Conservation (phyloP, 2,888 invertebrate species). For the Cristatella mucedo region DNA sequence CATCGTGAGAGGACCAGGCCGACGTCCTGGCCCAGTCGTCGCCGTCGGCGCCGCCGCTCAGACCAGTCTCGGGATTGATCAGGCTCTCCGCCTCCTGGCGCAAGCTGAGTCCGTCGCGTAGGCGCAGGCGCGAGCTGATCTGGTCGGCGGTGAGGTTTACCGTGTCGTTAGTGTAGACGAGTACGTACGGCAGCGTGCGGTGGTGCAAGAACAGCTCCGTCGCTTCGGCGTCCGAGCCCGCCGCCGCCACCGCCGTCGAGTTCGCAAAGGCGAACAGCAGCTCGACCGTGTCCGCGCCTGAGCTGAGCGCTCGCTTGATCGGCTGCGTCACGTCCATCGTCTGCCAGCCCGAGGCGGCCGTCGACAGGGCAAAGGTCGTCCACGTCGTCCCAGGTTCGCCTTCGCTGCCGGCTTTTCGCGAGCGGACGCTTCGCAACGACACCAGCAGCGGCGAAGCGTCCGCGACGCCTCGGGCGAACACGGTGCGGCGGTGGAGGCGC, state of each 20-base stretch:
- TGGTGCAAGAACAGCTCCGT: constrained; percentile 23
- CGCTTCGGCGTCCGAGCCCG: constrained; percentile 22
- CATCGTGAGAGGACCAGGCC: no score
- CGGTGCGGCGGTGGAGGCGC: constrained; percentile 1
- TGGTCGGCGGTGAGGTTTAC: background rate
- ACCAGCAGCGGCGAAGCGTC: background rate
- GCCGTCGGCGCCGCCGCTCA: no score
- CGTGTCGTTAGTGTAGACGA: constrained; percentile 36
- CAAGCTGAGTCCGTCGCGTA: background rate
- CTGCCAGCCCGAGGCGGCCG: constrained; percentile 28
- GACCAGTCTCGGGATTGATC: constrained; percentile 3
- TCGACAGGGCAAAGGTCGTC: constrained; percentile 11
- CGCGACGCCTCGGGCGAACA: background rate
- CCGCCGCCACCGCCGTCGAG: constrained; percentile 14
- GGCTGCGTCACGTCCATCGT: constrained; percentile 27
- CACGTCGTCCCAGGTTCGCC: no score
- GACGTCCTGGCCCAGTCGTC: no score
- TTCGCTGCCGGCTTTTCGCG: no score
- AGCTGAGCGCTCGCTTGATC: constrained; percentile 21
- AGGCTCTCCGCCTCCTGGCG: background rate
- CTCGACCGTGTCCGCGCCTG: constrained; percentile 17
- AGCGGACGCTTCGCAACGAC: background rate
- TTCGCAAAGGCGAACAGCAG: constrained; percentile 12
- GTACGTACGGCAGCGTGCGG: constrained; percentile 31
- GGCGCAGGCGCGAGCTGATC: background rate